These are phyloP conservation scores for Zophobas atratus DNA, from an alignment of 1,140 invertebrate species.

Conservation along the genomic window DNA sequence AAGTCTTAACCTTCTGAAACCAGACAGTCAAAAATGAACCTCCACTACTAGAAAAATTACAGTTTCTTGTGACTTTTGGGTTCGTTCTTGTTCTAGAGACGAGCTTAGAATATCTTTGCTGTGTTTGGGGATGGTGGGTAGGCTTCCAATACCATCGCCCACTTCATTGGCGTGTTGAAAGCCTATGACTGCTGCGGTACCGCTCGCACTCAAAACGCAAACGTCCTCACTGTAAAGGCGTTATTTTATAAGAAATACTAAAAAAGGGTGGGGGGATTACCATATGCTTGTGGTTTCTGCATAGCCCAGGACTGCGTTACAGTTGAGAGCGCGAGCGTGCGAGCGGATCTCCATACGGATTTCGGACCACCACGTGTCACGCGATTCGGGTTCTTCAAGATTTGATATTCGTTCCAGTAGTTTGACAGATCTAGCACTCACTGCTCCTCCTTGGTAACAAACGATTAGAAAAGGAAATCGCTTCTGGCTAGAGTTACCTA, in stretches of 20 bases:
- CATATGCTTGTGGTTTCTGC: conserved; percentile 91
- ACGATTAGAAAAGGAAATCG: background rate
- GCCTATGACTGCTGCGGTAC: conserved; percentile 92
- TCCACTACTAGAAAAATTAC: conserved; percentile 45
- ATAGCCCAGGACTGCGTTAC: conserved; percentile 96
- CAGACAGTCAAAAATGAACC: background rate
- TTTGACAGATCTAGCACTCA: conserved; percentile 90
- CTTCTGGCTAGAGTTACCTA: conserved; percentile 76
- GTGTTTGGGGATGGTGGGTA: conserved; percentile 17
- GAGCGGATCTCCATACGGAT: conserved; percentile 94
- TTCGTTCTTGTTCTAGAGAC: conserved; percentile 61
- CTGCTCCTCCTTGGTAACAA: conserved; percentile 79
- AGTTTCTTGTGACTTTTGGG: conserved; percentile 49
- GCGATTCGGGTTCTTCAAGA: conserved; percentile 89
- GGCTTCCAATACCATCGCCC: conserved; percentile 44
- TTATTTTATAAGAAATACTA: background rate
- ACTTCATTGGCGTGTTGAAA: conserved; percentile 68
- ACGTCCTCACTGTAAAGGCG: conserved; percentile 87
- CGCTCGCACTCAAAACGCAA: conserved; percentile 92
- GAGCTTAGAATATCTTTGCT: conserved; percentile 23
- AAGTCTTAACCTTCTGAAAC: conserved; percentile 50
- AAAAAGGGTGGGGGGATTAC: conserved; percentile 69
- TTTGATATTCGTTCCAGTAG: conserved; percentile 86
- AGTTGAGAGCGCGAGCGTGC: conserved; percentile 90
- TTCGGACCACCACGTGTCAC: conserved; percentile 96